Conservation (phyloP, 1,140 invertebrate genomes). For the Homalodisca vitripennis region DNA sequence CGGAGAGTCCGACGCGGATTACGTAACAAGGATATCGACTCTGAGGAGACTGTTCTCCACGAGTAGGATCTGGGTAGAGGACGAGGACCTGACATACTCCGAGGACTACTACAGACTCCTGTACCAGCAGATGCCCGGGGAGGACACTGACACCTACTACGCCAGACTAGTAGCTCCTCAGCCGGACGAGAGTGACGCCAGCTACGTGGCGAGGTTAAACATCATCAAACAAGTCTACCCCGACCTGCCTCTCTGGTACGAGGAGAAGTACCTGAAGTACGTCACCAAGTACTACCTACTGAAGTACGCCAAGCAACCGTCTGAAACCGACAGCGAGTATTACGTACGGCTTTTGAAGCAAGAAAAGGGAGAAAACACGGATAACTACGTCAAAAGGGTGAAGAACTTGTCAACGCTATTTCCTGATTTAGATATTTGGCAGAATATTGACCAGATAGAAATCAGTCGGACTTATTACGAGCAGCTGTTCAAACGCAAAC, state of each 20-base stretch:
- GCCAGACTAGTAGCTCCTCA: background rate
- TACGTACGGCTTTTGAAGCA: conserved; percentile 1
- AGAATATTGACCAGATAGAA: background rate
- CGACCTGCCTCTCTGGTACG: background rate
- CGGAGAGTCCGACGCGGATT: background rate
- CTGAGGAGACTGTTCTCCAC: background rate
- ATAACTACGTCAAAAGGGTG: conserved; percentile 11
- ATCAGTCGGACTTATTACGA: conserved; percentile 4
- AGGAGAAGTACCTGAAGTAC: background rate
- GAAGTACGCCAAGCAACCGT: background rate
- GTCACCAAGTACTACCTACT: background rate
- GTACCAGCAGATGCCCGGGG: background rate
- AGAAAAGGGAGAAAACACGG: background rate
- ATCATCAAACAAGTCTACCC: background rate
- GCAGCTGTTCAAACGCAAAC: background rate
- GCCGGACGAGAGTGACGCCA: background rate
- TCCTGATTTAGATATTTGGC: background rate
- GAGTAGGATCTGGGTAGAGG: background rate
- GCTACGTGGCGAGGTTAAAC: background rate
- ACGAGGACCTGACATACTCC: background rate
- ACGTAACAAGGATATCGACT: background rate
- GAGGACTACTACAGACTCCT: background rate
- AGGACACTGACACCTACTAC: background rate
- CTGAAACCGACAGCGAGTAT: background rate
- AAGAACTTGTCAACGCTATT: conserved; percentile 1